phyloP scores from a whole-genome alignment of 1,140 invertebrate species.

The Platyscapa corneri region DNA sequence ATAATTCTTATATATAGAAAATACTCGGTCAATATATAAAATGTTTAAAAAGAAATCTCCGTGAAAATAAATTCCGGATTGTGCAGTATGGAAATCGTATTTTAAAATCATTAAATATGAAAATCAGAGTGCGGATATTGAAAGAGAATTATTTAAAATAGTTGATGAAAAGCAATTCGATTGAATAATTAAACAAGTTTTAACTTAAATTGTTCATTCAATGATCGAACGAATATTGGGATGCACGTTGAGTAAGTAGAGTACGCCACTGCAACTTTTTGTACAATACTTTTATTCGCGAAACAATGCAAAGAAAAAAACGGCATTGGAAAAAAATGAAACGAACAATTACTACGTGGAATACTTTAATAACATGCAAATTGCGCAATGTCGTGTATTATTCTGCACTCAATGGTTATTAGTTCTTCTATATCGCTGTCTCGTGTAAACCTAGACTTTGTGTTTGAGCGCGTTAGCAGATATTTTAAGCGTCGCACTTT shows the following conservation, averaged over 20 bases:
- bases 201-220: background rate
- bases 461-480: background rate
- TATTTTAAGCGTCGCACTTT: too few species aligned
- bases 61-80: background rate
- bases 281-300: too few species aligned
- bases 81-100: background rate
- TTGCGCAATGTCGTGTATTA: background rate
- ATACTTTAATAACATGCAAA: background rate
- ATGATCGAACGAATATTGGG: background rate
- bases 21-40: background rate
- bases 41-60: background rate
- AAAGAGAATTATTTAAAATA: background rate
- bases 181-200: background rate
- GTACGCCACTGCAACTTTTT: background rate
- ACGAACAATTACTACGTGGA: background rate
- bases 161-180: background rate
- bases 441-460: constrained; percentile 8
- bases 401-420: background rate
- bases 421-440: background rate
- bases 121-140: background rate
- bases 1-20: too few species aligned
- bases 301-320: too few species aligned
- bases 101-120: background rate
- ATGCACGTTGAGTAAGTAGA: background rate
- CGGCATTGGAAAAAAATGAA: background rate